Evolutionary conservation across 2,797 vertebrate species (phyloP), one percentile per base, ranked within the genome.

Genomic region (Hoplostethus atlanticus): DNA sequence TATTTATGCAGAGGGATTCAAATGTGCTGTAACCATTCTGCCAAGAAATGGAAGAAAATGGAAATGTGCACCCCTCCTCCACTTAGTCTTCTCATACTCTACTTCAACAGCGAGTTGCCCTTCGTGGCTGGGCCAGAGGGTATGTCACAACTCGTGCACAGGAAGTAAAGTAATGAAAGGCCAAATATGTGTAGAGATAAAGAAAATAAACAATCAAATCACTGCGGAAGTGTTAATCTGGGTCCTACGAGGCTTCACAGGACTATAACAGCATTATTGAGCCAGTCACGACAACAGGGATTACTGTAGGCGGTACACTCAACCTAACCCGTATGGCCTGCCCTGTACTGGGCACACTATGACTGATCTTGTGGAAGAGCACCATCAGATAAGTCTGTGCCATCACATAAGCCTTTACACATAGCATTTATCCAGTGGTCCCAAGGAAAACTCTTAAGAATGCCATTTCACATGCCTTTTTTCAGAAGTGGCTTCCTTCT

Each of bases 221-320:
- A n/a, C 25, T 28, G 46, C 40, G 56, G n/a, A 68, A 40, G 30
- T 57, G 52, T 21, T 60, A 28, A 61, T 40, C 13, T 31, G 12
- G 58, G 36, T 66, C 38, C 30, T 64, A 6, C 7, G 12, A 28
- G 51, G 67, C 21, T 57, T 46, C 15, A 12, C 12, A n/a, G 42
- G 17, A 74, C 44, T 15, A 59, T 25, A 57, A 40, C 25, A 12
- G 44, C 44, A 56, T 71, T 71, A 67, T 9, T n/a, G 55, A 68
- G 31, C 31, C 7, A 50, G 46, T 58, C 56, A 68, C 46, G 21
- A 9, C 55, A 42, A 10, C 46, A n/a, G 15, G 62, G 64, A 47
- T 46, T 47, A 34, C 42, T n/a, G 12, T 17, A 21, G 56, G 47
- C 61, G 36, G 16, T 21, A 60, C 17, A 44, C 11, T 71, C 51